Percentiles rank a stretch among this genome's conserved stretches.
phyloP scores from a whole-genome alignment of 2,888 invertebrate genomes.

The Sarcophaga subvicina region DNA sequence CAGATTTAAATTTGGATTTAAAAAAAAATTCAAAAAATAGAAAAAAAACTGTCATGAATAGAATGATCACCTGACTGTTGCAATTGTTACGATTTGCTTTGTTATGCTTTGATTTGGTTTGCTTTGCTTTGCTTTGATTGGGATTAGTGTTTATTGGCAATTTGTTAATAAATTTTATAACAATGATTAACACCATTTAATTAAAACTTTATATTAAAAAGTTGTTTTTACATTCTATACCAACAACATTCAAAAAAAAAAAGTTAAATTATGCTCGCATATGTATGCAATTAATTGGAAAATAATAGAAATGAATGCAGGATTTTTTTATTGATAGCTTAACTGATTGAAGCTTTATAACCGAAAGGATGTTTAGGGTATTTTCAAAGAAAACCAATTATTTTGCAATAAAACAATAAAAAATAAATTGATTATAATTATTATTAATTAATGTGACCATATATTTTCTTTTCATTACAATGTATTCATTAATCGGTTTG shows the following conservation, averaged over 20 bases:
- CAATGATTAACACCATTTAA: slow-evolving; percentile 32
- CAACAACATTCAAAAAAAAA: not conserved
- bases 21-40: not conserved
- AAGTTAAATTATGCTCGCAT: not conserved
- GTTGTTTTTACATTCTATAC: not conserved
- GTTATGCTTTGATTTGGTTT: slow-evolving; percentile 1
- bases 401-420: no score
- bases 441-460: no score
- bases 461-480: no score
- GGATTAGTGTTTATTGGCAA: slow-evolving; percentile 54
- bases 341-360: no score
- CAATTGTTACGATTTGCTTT: not conserved
- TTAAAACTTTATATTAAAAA: slow-evolving; percentile 5
- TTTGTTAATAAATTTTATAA: slow-evolving; percentile 48
- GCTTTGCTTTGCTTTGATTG: slow-evolving; percentile 13
- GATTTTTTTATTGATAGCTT: no score
- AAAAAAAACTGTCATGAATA: not conserved
- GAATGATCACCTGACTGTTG: not conserved
- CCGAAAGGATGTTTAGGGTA: no score
- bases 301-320: not conserved
- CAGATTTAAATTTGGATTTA: no score
- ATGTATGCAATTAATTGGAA: not conserved
- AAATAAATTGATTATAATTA: no score
- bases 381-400: no score
- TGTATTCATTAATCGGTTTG: no score